Evolutionary conservation across 2,888 invertebrate species (phyloP).

Genomic region (Athalia rosae): DNA sequence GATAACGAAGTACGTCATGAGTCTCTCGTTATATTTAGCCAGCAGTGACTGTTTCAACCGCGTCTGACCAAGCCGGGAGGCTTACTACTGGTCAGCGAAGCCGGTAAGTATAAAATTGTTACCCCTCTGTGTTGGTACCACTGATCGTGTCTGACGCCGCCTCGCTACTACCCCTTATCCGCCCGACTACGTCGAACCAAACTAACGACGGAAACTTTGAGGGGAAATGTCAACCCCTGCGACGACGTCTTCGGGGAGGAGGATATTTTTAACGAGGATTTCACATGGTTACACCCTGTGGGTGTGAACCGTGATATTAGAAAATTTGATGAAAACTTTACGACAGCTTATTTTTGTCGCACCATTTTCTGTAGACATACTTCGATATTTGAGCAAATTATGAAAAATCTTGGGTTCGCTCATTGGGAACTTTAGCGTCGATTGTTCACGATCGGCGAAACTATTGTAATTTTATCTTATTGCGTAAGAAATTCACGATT

Average conservation of each 20-base stretch:
- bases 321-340: no score
- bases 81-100: slow-evolving; percentile 18
- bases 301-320: no score
- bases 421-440: neutral
- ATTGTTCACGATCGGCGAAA: neutral
- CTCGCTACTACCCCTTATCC: slow-evolving; percentile 43
- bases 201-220: slow-evolving; percentile 15
- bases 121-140: slow-evolving; percentile 32
- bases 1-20: no score
- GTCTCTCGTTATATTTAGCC: no score
- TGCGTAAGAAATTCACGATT: neutral
- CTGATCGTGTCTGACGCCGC: slow-evolving; percentile 37
- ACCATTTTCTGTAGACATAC: neutral
- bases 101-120: slow-evolving; percentile 20
- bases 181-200: slow-evolving; percentile 12
- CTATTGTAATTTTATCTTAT: neutral
- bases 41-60: slow-evolving; percentile 23
- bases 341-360: neutral
- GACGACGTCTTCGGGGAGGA: neutral
- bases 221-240: neutral
- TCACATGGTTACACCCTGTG: no score
- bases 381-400: neutral
- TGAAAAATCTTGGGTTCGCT: no score
- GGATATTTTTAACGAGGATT: neutral
- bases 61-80: slow-evolving; percentile 36